Percentiles rank a stretch among this genome's conserved stretches.
Evolutionary conservation across 2,888 invertebrate species (phyloP).

Genomic region (Mechanitis mazaeus): DNA sequence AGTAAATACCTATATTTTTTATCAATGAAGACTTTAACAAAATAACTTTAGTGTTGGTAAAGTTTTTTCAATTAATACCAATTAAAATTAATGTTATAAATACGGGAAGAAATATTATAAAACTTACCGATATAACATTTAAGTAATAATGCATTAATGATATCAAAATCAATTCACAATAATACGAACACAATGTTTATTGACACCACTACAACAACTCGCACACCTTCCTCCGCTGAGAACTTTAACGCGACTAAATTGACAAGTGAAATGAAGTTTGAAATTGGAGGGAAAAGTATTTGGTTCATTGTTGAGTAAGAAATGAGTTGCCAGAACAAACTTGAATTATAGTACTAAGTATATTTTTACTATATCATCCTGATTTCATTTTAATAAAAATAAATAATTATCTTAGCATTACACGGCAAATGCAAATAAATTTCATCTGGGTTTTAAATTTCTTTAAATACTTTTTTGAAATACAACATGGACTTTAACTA

Average conservation of each 20-base stretch:
- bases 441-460: no score
- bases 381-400: no score
- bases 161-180: constrained; percentile 10
- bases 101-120: not conserved
- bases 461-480: no score
- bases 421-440: no score
- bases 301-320: not conserved
- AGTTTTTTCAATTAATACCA: no score
- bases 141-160: constrained; percentile 1
- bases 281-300: constrained; percentile 9
- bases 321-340: not conserved
- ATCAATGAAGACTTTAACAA: no score
- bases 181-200: constrained; percentile 11
- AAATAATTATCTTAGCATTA: no score
- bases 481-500: no score
- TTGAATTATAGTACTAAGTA: not conserved
- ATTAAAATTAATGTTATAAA: not conserved
- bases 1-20: no score
- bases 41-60: no score
- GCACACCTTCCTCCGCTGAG: constrained; percentile 13
- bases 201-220: not conserved
- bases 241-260: constrained; percentile 26
- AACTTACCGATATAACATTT: constrained; percentile 7
- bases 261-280: not conserved
- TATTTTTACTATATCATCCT: no score